Base-by-base conservation (phyloP, 2,888 invertebrate species). In the Himalopsyche tibetana region DNA sequence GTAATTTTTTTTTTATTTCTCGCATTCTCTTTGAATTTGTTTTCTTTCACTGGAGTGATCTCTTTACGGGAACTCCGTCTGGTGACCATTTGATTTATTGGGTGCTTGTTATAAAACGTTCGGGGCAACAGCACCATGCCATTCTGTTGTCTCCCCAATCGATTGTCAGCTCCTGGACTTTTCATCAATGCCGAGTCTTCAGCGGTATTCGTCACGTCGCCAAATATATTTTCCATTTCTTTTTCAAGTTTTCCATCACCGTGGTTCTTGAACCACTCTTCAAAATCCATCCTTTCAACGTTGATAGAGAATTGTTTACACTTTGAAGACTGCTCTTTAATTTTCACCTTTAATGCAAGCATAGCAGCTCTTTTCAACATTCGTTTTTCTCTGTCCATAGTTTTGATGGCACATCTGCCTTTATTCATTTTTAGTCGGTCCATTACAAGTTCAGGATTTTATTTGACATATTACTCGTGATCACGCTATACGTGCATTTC, bases 61-160 rank as follows among this genome's bases (percentile, higher is more conserved):
- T 82, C 56, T 56, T 82, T 81, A n/a, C 51, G 51, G 15, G 74
- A 74, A 5, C 28, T 36, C 36, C 38, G 74, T 63, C n/a, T 28
- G 36, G 74, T 36, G 36, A 74, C 74, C 15, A 5, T 36, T 15
- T 74, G 19, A 8, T 28, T 36, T 36, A 36, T 5, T 83, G 92
- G 91, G 87, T 91, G 91, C 87, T 90, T 90, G 88, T 90, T 92
- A 86, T 91, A 91, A n/a, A 91, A 90, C 87, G 91, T 91, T 89
- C 91, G 91, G 83, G 91, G 92, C 82, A 91, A 86, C 45, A 91
- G 90, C 17, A 93, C 92, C 92, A 92, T 92, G n/a, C 93, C 93
- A 91, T 93, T 93, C 89, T 93, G 93, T 89, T 92, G 93, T 80
- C 90, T 91, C 90, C 92, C 93, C 90, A 92, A 89, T 86, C 91